These are phyloP conservation scores for Poeciliopsis presidionis DNA, from an alignment of 2,797 vertebrate species.

Conservation along the genomic window DNA sequence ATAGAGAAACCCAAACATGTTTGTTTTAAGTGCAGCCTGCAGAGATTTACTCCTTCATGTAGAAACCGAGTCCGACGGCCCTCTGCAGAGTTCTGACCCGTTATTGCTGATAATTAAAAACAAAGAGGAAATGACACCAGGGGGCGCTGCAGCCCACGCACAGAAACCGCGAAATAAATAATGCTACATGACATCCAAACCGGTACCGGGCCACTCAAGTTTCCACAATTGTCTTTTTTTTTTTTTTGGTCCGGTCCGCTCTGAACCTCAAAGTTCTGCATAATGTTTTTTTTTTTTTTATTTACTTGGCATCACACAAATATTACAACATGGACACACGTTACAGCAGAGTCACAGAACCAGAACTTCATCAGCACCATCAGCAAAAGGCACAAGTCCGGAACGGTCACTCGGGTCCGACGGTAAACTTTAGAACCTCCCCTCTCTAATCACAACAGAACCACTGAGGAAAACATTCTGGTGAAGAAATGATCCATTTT, in stretches of 20 bases:
- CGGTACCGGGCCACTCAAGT: conserved; percentile 1
- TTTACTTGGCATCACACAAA: conserved; percentile 4
- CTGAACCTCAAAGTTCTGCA: not conserved
- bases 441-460: not conserved
- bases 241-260: not conserved
- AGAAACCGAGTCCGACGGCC: not conserved
- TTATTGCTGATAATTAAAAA: conserved; percentile 59
- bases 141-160: not conserved
- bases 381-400: conserved; percentile 94
- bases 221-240: not conserved
- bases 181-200: conserved; percentile 54
- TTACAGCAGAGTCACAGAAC: not conserved
- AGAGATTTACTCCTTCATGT: not conserved
- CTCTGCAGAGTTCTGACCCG: conserved; percentile 12
- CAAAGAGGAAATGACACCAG: not conserved
- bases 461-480: not conserved
- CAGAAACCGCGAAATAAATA: conserved; percentile 39
- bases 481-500: not conserved
- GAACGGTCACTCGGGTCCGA: conserved; percentile 60
- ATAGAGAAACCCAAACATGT: conserved; percentile 31
- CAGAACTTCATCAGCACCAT: conserved; percentile 85
- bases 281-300: not conserved
- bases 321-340: not conserved
- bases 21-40: not conserved
- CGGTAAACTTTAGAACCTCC: not conserved